These are phyloP conservation scores for Orthosia gracilis DNA, from an alignment of 2,888 invertebrate species.

Conservation along the genomic window DNA sequence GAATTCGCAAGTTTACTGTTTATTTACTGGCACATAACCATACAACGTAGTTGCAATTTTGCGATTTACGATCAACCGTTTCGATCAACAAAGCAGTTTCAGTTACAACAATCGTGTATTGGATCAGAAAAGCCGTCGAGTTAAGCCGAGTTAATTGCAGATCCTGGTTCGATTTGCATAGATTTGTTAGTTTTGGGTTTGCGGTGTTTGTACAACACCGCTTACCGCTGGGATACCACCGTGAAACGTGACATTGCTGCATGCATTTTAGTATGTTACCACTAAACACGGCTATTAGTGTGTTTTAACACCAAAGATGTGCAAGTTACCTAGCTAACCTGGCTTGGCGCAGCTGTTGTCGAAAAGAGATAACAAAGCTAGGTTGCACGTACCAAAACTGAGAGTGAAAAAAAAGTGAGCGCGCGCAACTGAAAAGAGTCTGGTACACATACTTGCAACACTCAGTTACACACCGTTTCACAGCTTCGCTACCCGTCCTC, in stretches of 20 bases:
- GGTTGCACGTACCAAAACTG: too few relatives aligned
- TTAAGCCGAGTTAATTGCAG: conserved; percentile 33
- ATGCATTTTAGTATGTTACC: conserved; percentile 6
- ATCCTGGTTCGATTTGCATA: conserved; percentile 8
- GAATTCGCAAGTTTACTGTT: conserved; percentile 54
- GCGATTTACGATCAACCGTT: conserved; percentile 44
- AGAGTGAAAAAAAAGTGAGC: too few relatives aligned
- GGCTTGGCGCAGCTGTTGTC: too few relatives aligned
- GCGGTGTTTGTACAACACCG: conserved; percentile 3
- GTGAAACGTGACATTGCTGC: neutral
- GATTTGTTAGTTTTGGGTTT: conserved; percentile 15
- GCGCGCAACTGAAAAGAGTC: too few relatives aligned
- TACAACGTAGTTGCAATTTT: conserved; percentile 36
- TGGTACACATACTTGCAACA: too few relatives aligned
- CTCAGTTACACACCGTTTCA: too few relatives aligned
- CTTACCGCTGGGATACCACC: neutral
- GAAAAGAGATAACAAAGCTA: too few relatives aligned
- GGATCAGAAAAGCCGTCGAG: conserved; percentile 7
- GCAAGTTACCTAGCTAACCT: too few relatives aligned
- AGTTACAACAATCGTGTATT: conserved; percentile 30
- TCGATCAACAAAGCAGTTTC: conserved; percentile 38
- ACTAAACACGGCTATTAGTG: too few relatives aligned
- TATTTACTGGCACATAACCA: conserved; percentile 57
- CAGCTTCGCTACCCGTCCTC: too few relatives aligned
- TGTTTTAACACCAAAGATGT: too few relatives aligned